Conservation (phyloP, 2,797 vertebrate species). For the Allobates femoralis region DNA sequence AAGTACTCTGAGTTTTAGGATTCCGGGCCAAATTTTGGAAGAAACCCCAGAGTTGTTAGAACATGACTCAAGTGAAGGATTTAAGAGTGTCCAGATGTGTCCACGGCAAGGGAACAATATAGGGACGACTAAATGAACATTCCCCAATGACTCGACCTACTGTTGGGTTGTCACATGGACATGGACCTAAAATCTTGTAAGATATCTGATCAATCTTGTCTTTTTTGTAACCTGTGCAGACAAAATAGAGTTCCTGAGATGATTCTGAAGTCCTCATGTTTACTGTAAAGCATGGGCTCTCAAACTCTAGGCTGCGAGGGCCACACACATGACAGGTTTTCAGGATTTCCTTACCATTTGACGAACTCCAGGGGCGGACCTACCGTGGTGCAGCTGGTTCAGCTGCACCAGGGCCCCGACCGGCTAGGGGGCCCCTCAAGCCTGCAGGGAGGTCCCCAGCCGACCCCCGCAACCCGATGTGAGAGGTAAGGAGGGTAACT, state of each 20-base stretch:
- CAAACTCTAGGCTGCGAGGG: no score
- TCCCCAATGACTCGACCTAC: no score
- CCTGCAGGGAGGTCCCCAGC: no score
- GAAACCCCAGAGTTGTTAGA: conserved; percentile 53
- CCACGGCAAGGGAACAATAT: conserved; percentile 16
- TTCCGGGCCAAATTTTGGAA: conserved; percentile 62
- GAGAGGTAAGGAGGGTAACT: no score
- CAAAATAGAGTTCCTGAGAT: not conserved
- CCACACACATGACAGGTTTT: no score
- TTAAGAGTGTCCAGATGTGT: conserved; percentile 39
- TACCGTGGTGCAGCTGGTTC: no score
- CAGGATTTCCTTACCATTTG: no score
- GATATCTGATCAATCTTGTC: not conserved
- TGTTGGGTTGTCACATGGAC: not conserved
- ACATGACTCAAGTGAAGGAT: conserved; percentile 33
- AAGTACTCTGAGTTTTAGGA: conserved; percentile 57
- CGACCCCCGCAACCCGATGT: no score
- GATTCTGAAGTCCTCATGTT: conserved; percentile 9
- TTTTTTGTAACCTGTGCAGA: not conserved
- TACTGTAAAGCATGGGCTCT: no score
- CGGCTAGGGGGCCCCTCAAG: no score
- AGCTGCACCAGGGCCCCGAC: no score
- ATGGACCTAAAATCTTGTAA: not conserved
- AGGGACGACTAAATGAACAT: conserved; percentile 14
- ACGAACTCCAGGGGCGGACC: no score